Percentiles rank a stretch among this genome's conserved stretches.
Conservation (phyloP, 2,113 vertebrate species). For the Erinaceus europaeus region DNA sequence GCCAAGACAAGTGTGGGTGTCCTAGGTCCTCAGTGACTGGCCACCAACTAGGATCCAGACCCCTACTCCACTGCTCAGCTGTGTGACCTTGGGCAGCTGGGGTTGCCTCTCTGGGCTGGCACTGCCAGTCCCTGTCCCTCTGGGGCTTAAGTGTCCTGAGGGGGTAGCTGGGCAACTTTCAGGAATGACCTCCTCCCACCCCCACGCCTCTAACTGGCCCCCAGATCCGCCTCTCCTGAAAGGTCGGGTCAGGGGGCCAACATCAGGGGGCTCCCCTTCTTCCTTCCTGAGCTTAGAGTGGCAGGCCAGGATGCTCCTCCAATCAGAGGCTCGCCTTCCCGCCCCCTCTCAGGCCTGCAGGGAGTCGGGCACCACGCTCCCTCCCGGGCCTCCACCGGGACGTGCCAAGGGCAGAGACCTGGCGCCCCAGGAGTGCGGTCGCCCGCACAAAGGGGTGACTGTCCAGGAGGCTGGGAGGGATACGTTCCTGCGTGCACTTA, state of each 20-base stretch:
- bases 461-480: background rate
- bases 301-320: background rate
- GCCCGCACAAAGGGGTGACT: conserved; percentile 36
- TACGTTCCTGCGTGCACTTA: background rate
- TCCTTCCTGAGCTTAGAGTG: background rate
- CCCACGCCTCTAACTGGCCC: too few relatives aligned
- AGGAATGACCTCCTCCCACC: background rate
- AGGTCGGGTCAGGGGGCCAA: background rate
- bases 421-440: background rate
- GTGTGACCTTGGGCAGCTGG: conserved; percentile 53
- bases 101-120: background rate
- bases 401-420: conserved; percentile 29
- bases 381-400: background rate
- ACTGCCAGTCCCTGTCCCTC: background rate
- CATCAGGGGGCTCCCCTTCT: background rate
- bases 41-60: background rate
- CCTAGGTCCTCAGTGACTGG: background rate
- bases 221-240: too few relatives aligned
- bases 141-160: background rate
- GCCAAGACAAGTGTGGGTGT: too few relatives aligned
- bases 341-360: background rate
- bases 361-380: background rate
- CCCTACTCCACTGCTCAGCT: background rate
- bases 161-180: background rate
- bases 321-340: background rate